These are phyloP conservation scores for Phalacrocorax carbo DNA, from an alignment of 2,113 vertebrate species.

Conservation along the genomic window DNA sequence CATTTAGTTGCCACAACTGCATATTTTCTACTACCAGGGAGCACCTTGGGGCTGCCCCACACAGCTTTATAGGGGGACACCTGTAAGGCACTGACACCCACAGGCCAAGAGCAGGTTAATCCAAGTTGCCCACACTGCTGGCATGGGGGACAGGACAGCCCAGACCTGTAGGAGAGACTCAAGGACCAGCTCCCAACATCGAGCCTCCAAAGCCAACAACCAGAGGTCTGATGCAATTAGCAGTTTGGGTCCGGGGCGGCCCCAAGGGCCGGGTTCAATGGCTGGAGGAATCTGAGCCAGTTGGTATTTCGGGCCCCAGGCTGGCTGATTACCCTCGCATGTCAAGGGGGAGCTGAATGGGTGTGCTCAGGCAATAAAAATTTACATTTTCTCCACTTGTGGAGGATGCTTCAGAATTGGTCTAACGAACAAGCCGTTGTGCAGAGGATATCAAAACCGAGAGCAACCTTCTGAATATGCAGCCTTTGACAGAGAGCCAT, in stretches of 20 bases:
- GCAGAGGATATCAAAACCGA: background rate
- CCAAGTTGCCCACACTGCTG: fast-evolving
- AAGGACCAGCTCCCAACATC: background rate
- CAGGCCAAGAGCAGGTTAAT: background rate
- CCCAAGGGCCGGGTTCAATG: background rate
- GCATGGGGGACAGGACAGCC: background rate
- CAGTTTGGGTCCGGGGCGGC: background rate
- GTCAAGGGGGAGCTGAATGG: background rate
- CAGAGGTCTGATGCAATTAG: background rate
- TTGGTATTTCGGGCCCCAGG: background rate
- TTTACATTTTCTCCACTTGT: background rate
- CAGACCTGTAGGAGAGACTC: background rate
- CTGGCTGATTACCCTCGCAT: background rate
- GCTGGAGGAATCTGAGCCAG: background rate
- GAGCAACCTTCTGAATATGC: background rate
- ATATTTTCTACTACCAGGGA: background rate
- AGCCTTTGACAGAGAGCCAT: background rate
- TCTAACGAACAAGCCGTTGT: background rate
- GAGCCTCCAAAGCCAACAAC: background rate
- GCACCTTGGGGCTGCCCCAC: background rate
- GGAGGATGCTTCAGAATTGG: background rate
- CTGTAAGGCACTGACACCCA: background rate
- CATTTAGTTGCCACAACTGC: background rate
- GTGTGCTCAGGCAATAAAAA: background rate
- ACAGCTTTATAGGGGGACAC: background rate